Conservation (phyloP, 2,797 vertebrate genomes). For the Mormyrus hasselquistii region DNA sequence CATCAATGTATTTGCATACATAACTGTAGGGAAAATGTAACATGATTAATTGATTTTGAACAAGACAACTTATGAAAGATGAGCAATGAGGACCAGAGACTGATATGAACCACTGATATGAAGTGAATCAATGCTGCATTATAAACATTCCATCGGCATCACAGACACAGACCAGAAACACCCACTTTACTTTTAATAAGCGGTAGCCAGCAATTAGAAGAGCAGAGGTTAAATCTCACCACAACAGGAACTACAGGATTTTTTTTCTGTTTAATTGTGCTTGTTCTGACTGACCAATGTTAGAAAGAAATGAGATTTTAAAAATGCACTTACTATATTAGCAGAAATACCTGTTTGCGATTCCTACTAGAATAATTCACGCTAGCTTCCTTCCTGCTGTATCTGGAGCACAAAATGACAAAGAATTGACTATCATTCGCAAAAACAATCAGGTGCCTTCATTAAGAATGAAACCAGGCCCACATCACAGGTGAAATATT, state of each 20-base stretch:
- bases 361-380: background rate
- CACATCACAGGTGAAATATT: background rate
- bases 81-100: background rate
- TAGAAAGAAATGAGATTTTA: background rate
- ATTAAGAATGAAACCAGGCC: background rate
- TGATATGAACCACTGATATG: background rate
- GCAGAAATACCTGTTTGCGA: background rate
- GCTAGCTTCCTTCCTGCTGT: background rate
- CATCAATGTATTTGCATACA: background rate
- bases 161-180: background rate
- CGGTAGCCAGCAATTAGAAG: background rate
- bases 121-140: background rate
- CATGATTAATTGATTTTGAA: background rate
- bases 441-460: background rate
- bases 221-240: background rate
- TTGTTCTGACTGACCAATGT: background rate
- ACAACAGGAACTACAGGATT: background rate
- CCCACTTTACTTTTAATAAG: background rate
- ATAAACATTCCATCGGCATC: background rate
- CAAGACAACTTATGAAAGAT: background rate
- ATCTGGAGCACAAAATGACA: background rate
- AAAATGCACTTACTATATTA: background rate
- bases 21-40: background rate
- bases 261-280: background rate
- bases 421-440: background rate